Evolutionary conservation across 1,140 invertebrate species (phyloP), one percentile per base, ranked within the genome.

Genomic region (Solenopsis fugax): DNA sequence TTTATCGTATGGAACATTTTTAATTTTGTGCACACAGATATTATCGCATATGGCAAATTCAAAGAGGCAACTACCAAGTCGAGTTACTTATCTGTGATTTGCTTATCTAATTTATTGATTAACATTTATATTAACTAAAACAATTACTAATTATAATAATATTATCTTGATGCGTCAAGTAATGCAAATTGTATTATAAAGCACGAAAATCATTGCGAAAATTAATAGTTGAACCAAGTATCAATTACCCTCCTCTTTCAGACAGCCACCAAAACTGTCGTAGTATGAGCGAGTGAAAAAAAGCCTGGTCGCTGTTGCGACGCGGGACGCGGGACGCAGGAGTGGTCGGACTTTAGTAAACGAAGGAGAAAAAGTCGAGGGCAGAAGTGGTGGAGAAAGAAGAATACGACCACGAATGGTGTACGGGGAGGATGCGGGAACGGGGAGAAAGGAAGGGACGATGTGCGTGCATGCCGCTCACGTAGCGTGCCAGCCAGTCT

Each of bases 401-500:
- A 89, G 60, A 85, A 85, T 52, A 72, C 48, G 69, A 87, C 29
- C 13, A 21, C 54, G 76, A 64, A 41, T 29, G 77, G 52, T 29
- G n/a, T 12, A 45, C 21, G 21, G 24, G 5, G 52, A 65, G 52
- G 52, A 60, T 34, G 41, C 45, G 45, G 45, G 82, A 69, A 86
- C 73, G 80, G 67, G 62, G 85, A 82, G 76, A 76, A 56, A 87
- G 85, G 86, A 85, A 60, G 78, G 67, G 85, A 91, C 89, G 90
- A 93, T 92, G 93, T 95, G 93, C 93, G 93, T 94, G 94, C 91
- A 94, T 94, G 93, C 93, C 72, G 92, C 93, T 94, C 93, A 94
- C 94, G 94, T 94, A 93, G 93, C 93, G 92, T 94, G 93, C 90
- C 89, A 92, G 89, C 89, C 91, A 91, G 86, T 84, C 88, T 89